Evolutionary conservation across 2,113 vertebrate genomes (phyloP).

Genomic region (Naja naja): DNA sequence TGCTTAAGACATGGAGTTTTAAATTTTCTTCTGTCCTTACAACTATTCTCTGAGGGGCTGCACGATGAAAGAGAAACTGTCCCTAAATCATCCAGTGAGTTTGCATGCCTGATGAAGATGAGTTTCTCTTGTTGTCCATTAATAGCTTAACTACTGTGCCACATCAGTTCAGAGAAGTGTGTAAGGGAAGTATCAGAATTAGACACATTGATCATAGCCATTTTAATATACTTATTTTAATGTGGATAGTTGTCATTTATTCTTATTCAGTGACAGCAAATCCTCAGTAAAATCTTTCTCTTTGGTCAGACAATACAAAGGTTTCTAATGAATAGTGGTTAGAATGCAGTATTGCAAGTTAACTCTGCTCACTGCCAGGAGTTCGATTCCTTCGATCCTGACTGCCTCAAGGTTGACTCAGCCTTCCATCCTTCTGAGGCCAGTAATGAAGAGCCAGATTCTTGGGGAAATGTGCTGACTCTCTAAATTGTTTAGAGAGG

Average conservation of each 20-base stretch:
- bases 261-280: neutral
- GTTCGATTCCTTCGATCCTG: neutral
- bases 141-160: neutral
- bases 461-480: neutral
- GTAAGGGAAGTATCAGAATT: neutral
- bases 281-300: neutral
- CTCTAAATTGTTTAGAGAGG: neutral
- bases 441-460: neutral
- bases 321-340: neutral
- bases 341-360: neutral
- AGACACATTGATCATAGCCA: neutral
- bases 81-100: neutral
- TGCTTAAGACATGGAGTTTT: too few species aligned
- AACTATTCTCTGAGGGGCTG: too few species aligned
- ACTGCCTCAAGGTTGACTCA: neutral
- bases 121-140: neutral
- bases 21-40: too few species aligned
- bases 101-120: neutral
- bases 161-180: neutral
- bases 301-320: neutral
- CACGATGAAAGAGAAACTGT: neutral
- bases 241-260: neutral
- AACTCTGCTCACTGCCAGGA: neutral
- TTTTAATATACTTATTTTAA: neutral
- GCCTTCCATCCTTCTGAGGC: neutral